These are phyloP conservation scores for Lasaia peninsularis DNA, from an alignment of 1,140 invertebrate genomes.

Conservation along the genomic window DNA sequence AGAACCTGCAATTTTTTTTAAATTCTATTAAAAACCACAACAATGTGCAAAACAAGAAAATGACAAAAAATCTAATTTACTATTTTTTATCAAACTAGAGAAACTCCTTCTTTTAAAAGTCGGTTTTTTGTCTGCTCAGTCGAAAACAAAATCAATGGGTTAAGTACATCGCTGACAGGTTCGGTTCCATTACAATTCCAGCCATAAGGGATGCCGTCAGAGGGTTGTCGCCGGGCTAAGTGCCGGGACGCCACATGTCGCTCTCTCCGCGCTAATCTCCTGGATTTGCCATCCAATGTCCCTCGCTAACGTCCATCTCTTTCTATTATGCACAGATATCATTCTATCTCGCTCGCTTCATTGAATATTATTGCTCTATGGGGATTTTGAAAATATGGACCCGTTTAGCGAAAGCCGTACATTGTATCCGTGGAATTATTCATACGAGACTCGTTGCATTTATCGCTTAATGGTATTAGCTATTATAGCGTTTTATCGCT, in stretches of 20 bases:
- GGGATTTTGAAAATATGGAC: constrained; percentile 78
- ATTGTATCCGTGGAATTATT: constrained; percentile 75
- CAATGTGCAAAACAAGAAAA: too few relatives aligned
- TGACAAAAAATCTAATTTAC: too few relatives aligned
- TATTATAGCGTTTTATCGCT: constrained; percentile 70
- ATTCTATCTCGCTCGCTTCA: constrained; percentile 60
- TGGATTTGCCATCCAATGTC: constrained; percentile 70
- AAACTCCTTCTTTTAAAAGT: too few relatives aligned
- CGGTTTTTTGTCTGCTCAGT: not conserved
- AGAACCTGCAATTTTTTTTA: too few relatives aligned
- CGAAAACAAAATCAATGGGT: constrained; percentile 1
- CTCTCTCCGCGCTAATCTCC: constrained; percentile 73
- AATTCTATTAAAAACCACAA: too few relatives aligned
- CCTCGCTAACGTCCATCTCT: constrained; percentile 49
- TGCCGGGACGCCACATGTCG: constrained; percentile 73
- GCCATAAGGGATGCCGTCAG: constrained; percentile 29
- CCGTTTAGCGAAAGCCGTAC: constrained; percentile 74
- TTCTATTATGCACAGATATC: constrained; percentile 36
- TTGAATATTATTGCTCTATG: constrained; percentile 78
- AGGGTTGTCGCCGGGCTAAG: constrained; percentile 56
- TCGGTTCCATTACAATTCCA: constrained; percentile 28
- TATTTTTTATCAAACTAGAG: too few relatives aligned
- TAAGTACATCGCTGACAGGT: constrained; percentile 19
- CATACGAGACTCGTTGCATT: constrained; percentile 69
- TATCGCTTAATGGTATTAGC: constrained; percentile 76